Evolutionary conservation across 2,113 vertebrate species (phyloP).

Genomic region (Entomyzon cyanotis): DNA sequence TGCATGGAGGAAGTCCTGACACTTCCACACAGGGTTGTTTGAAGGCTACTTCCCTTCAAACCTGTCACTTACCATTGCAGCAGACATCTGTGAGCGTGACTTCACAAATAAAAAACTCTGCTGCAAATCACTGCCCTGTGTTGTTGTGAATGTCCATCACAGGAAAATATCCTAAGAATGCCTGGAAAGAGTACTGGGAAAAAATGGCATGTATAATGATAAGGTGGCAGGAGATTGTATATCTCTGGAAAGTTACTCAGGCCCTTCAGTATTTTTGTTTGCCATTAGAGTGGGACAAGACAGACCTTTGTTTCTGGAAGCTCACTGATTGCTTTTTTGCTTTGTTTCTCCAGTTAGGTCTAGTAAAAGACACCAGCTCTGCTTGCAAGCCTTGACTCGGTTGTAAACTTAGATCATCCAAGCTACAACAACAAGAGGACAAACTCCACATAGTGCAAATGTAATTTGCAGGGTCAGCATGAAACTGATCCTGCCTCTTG

Average conservation of each 20-base stretch:
- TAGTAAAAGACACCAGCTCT: background rate
- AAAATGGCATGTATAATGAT: rapidly evolving
- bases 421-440: constrained; percentile 44
- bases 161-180: background rate
- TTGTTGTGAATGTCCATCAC: background rate
- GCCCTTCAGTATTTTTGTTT: background rate
- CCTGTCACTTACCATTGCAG: background rate
- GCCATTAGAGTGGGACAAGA: background rate
- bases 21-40: background rate
- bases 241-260: background rate
- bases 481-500: constrained; percentile 41
- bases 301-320: background rate
- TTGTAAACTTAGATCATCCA: constrained; percentile 44
- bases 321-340: background rate
- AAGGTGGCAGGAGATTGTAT: rapidly evolving
- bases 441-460: constrained; percentile 36
- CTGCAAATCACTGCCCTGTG: background rate
- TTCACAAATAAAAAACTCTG: background rate
- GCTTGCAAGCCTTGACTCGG: constrained; percentile 18
- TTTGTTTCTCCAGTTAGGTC: background rate
- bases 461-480: constrained; percentile 56
- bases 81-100: background rate
- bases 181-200: background rate
- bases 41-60: background rate
- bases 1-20: rapidly evolving